These are phyloP conservation scores for Sterrhoptilus dennistouni DNA, from an alignment of 2,113 vertebrate genomes.

Conservation along the genomic window DNA sequence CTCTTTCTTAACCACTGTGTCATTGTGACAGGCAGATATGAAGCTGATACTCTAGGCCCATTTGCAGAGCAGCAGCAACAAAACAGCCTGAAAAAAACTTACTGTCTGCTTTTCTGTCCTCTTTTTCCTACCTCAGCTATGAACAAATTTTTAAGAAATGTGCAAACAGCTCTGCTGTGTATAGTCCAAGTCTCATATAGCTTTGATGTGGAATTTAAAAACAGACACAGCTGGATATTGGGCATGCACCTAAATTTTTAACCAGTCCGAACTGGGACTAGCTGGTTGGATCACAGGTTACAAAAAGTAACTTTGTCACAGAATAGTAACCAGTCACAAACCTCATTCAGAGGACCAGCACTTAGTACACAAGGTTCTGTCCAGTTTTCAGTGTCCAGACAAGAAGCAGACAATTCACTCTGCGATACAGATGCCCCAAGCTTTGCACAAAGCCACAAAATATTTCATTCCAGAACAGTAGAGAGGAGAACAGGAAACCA, in stretches of 20 bases:
- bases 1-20: background rate
- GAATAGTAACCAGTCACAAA: background rate
- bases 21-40: background rate
- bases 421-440: background rate
- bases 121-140: background rate
- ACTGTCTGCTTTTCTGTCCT: background rate
- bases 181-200: background rate
- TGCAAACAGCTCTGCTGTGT: background rate
- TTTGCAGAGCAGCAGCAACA: background rate
- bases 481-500: background rate
- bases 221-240: background rate
- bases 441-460: background rate
- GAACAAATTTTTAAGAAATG: background rate
- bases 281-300: background rate
- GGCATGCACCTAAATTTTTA: background rate
- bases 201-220: background rate
- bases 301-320: background rate
- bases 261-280: background rate
- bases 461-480: background rate
- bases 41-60: background rate
- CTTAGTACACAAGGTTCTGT: background rate
- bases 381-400: background rate
- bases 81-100: background rate
- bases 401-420: background rate
- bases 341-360: background rate